A percentile compares a stretch with the other conserved stretches of the same genome.
Evolutionary conservation across 1,140 invertebrate genomes (phyloP).

Genomic region (Batillaria attramentaria): DNA sequence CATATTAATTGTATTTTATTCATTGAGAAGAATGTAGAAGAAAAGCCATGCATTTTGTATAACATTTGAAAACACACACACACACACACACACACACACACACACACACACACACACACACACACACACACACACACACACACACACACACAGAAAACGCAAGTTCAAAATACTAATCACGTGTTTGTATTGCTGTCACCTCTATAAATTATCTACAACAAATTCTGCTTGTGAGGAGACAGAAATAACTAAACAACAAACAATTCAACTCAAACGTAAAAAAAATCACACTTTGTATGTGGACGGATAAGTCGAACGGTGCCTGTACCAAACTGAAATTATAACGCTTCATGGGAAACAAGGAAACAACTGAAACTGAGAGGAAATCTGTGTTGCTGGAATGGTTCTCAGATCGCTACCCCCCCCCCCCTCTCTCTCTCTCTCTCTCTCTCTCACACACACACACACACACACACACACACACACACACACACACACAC

Average conservation of each 20-base stretch:
- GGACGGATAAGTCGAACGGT: background rate
- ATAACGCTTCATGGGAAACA: background rate
- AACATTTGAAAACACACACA: background rate
- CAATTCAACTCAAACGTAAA: background rate
- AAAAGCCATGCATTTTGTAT: background rate
- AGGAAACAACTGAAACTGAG: background rate
- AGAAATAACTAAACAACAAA: too few relatives aligned
- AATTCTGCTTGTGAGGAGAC: too few relatives aligned
- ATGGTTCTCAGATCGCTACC: background rate
- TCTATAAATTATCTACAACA: too few relatives aligned
- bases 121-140: conserved; percentile 23
- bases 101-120: conserved; percentile 19
- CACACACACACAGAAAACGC: conserved; percentile 12
- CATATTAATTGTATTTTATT: too few relatives aligned
- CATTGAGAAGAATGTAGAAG: too few relatives aligned
- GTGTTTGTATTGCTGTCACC: too few relatives aligned
- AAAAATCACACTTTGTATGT: background rate
- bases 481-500: conserved; percentile 31
- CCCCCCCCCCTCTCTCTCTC: background rate
- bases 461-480: conserved; percentile 19
- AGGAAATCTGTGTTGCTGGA: background rate
- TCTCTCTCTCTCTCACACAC: conserved; percentile 1
- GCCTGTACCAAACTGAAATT: background rate
- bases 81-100: background rate
- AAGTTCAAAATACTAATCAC: too few relatives aligned